These are phyloP conservation scores for Tribolium freemani DNA, from an alignment of 2,888 invertebrate species.

Conservation along the genomic window DNA sequence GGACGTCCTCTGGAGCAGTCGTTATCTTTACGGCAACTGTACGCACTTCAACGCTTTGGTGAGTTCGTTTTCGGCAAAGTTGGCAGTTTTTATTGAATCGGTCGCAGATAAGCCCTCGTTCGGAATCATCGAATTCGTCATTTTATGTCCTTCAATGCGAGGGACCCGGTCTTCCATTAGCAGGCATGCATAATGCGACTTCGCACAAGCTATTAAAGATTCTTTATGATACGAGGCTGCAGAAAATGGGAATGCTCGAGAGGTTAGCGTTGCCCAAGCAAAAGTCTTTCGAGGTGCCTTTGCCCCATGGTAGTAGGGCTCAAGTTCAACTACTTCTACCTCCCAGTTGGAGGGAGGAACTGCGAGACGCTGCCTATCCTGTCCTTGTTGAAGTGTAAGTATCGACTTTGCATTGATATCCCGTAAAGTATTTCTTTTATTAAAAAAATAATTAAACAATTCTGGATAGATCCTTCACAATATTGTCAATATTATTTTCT, in stretches of 20 bases:
- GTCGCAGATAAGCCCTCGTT: constrained; percentile 64
- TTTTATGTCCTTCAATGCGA: constrained; percentile 89
- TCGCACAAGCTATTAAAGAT: constrained; percentile 84
- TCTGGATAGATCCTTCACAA: no score
- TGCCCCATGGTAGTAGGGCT: constrained; percentile 88
- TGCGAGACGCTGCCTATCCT: constrained; percentile 89
- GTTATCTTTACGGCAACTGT: constrained; percentile 87
- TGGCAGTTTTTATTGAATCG: constrained; percentile 5
- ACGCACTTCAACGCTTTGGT: constrained; percentile 87
- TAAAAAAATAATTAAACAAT: no score
- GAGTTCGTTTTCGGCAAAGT: constrained; percentile 14
- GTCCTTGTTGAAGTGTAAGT: constrained; percentile 90
- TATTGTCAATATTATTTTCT: no score
- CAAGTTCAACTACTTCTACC: constrained; percentile 90
- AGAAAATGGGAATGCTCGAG: constrained; percentile 77
- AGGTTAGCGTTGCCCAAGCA: constrained; percentile 87
- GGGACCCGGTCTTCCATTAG: constrained; percentile 92
- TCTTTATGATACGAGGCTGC: constrained; percentile 82
- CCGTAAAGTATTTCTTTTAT: no score
- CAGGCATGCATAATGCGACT: constrained; percentile 82
- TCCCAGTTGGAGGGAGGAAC: constrained; percentile 88
- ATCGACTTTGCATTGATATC: neutral
- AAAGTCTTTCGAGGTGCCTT: constrained; percentile 86
- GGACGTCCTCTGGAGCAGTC: constrained; percentile 83
- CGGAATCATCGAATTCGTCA: constrained; percentile 56